Evolutionary conservation across 2,888 invertebrate genomes (phyloP), one percentile per base, ranked within the genome.

Genomic region (Pyrochroa serraticornis): DNA sequence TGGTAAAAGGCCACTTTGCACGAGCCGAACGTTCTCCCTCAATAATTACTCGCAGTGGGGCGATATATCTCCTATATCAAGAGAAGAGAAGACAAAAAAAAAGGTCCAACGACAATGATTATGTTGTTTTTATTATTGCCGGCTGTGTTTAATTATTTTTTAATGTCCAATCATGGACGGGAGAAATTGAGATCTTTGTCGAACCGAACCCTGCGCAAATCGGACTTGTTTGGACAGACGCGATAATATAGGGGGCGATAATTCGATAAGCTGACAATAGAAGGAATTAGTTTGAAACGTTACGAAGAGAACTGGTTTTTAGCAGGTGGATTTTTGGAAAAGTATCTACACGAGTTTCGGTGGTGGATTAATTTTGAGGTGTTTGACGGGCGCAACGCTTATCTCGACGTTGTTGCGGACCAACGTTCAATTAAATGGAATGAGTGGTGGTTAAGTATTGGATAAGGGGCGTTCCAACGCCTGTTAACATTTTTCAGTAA

Each of bases 1-100:
- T 75, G 78, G 77, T 75, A 76, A 76, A 74, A 75, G 73, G 76
- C 74, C 74, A 74, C 73, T 75, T 72, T 72, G 65, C 68, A 65
- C 62, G 64, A 60, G 62, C 64, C 66, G 64, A 58, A 62, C 56
- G 37, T 62, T 58, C 56, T 30, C 60, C 61, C 59, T 59, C 60
- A 59, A 65, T 63, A 60, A 65, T 62, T 60, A 54, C 50, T 54
- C 62, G 39, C 48, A 38, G 48, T 49, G 44, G 51, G 51, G 43
- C 51, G 49, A 49, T 34, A 44, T 22, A 22, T 22, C 22, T 22
- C n/a, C n/a, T n/a, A n/a, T n/a, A n/a, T n/a, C n/a, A 22, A 3
- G 22, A 2, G 22, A 22, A 22, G 22, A 22, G 22, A 22, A 22
- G 22, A 22, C 2, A 5, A 22, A 35, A 34, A 43, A 49, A 49